phyloP scores from a whole-genome alignment of 2,113 vertebrate genomes.

The Noturus placidus region DNA sequence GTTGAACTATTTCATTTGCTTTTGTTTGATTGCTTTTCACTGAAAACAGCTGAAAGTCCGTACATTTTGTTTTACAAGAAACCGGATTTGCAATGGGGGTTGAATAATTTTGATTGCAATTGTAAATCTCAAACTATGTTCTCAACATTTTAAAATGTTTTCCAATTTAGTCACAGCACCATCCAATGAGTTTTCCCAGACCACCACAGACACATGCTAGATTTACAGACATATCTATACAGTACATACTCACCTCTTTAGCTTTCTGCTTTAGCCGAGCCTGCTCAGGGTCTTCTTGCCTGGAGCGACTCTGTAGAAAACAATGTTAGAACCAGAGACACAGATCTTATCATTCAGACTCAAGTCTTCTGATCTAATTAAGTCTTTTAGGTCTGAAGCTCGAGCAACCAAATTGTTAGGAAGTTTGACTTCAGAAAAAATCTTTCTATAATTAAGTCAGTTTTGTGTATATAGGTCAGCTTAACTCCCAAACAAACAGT shows the following conservation, averaged over 20 bases:
- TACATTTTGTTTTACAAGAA: too few species aligned
- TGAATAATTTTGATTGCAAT: too few species aligned
- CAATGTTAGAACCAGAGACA: not conserved
- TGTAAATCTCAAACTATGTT: too few species aligned
- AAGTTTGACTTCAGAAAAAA: not conserved
- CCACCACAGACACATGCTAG: not conserved
- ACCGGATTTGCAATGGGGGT: too few species aligned
- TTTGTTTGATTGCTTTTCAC: too few species aligned
- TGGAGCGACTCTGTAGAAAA: conserved; percentile 81
- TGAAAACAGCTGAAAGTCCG: too few species aligned
- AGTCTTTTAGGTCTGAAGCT: not conserved
- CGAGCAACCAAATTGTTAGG: not conserved
- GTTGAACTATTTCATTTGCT: too few species aligned
- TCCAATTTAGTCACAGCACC: not conserved
- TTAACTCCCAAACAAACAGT: conserved; percentile 27
- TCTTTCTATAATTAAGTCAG: not conserved
- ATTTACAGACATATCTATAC: conserved; percentile 9
- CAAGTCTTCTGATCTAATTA: not conserved
- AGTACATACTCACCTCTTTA: conserved; percentile 86
- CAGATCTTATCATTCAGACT: not conserved
- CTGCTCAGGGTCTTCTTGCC: conserved; percentile 93
- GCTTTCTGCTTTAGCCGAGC: conserved; percentile 91
- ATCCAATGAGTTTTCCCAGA: not conserved
- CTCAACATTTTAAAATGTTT: not conserved
- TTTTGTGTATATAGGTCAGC: conserved; percentile 35